These are phyloP conservation scores for Toxotes jaculatrix DNA, from an alignment of 2,113 vertebrate species.

Conservation along the genomic window DNA sequence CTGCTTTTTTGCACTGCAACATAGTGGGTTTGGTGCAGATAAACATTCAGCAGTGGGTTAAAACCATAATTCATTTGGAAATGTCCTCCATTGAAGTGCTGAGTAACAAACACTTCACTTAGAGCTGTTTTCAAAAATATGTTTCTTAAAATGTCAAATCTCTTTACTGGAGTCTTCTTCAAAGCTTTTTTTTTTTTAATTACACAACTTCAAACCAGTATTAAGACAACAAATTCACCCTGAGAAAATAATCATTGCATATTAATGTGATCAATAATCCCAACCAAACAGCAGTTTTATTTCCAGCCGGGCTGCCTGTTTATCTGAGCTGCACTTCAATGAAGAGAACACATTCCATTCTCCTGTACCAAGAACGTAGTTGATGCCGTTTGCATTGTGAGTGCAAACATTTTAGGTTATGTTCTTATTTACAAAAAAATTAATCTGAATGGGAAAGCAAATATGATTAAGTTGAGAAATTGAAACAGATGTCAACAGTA, in stretches of 20 bases:
- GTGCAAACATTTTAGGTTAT: constrained; percentile 41
- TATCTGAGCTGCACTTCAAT: constrained; percentile 24
- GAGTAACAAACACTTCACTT: constrained; percentile 77
- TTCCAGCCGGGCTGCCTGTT: constrained; percentile 59
- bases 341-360: constrained; percentile 9
- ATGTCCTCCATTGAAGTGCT: constrained; percentile 71
- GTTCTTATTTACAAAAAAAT: constrained; percentile 50
- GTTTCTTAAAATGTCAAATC: constrained; percentile 71
- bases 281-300: constrained; percentile 63
- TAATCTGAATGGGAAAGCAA: constrained; percentile 41
- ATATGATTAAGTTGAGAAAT: constrained; percentile 57
- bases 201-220: constrained; percentile 72
- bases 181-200: constrained; percentile 69
- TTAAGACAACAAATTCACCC: constrained; percentile 76
- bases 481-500: constrained; percentile 56
- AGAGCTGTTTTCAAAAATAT: constrained; percentile 66
- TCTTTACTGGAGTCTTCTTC: constrained; percentile 63
- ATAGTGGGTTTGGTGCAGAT: constrained; percentile 47
- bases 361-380: neutral
- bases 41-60: constrained; percentile 58
- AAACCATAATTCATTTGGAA: constrained; percentile 73
- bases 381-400: neutral
- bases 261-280: constrained; percentile 78
- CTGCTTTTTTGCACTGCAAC: neutral
- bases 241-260: constrained; percentile 71